Percentiles rank a stretch among this genome's conserved stretches.
These are phyloP conservation scores for Prunella himalayana DNA, from an alignment of 2,113 vertebrate genomes.

Conservation along the genomic window DNA sequence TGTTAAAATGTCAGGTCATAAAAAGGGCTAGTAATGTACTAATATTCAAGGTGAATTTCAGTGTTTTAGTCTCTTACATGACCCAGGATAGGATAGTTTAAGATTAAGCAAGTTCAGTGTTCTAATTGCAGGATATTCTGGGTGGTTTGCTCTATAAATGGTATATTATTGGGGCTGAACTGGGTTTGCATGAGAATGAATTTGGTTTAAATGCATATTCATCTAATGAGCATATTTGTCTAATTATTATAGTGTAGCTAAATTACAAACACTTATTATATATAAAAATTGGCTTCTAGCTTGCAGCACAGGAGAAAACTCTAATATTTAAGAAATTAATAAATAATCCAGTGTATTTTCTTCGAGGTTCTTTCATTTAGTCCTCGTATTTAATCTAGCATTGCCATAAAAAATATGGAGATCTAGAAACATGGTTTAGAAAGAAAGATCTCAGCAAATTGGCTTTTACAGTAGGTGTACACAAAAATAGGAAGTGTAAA, in stretches of 20 bases:
- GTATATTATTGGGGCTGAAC: not conserved
- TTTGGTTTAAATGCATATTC: constrained; percentile 18
- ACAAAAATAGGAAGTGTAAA: not conserved
- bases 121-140: constrained; percentile 49
- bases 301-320: not conserved
- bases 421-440: not conserved
- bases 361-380: not conserved
- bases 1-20: constrained; percentile 77
- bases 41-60: constrained; percentile 76
- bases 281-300: not conserved
- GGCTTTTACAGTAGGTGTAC: not conserved
- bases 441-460: not conserved
- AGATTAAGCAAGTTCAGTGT: constrained; percentile 42
- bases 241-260: constrained; percentile 10
- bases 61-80: constrained; percentile 28
- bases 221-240: not conserved
- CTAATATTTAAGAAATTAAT: not conserved
- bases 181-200: constrained; percentile 19
- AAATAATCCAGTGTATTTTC: not conserved
- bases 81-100: constrained; percentile 56
- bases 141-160: constrained; percentile 24
- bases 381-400: not conserved
- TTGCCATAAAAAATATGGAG: not conserved
- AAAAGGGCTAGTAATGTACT: constrained; percentile 61
- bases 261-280: constrained; percentile 28